phyloP scores from a whole-genome alignment of 2,113 vertebrate species.

The Chunga burmeisteri region DNA sequence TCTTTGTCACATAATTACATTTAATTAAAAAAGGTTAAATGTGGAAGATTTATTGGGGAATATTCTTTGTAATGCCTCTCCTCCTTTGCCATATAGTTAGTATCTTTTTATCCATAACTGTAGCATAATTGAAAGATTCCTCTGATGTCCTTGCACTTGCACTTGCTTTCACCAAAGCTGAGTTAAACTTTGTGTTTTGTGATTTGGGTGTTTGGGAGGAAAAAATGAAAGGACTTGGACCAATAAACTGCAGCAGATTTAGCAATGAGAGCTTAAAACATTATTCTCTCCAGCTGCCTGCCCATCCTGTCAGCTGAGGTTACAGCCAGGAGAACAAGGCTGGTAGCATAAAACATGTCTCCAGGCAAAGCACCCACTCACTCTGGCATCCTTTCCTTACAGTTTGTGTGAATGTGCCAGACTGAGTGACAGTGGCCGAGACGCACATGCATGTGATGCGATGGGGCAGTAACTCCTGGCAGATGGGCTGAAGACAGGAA shows the following conservation, averaged over 20 bases:
- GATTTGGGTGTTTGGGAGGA: background rate
- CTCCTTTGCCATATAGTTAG: background rate
- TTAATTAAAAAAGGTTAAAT: background rate
- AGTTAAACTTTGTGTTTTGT: background rate
- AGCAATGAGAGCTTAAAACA: background rate
- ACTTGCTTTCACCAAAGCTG: background rate
- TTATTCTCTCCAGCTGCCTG: background rate
- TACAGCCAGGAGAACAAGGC: background rate
- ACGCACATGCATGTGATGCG: accelerated
- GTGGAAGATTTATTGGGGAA: background rate
- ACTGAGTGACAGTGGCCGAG: background rate
- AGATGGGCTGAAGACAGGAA: background rate
- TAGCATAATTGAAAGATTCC: background rate
- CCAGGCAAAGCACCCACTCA: background rate
- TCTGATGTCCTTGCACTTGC: background rate
- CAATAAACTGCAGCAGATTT: background rate
- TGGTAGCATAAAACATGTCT: background rate
- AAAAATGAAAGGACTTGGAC: background rate
- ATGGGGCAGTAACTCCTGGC: background rate
- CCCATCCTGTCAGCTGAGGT: background rate
- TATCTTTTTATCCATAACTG: background rate
- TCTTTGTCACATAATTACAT: background rate
- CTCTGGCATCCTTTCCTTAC: background rate
- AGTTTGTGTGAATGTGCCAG: background rate
- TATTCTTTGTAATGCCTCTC: background rate